A percentile compares a stretch with the other conserved stretches of the same genome.
Evolutionary conservation across 2,113 vertebrate species (phyloP).

Genomic region (Psilopsiagon aurifrons): DNA sequence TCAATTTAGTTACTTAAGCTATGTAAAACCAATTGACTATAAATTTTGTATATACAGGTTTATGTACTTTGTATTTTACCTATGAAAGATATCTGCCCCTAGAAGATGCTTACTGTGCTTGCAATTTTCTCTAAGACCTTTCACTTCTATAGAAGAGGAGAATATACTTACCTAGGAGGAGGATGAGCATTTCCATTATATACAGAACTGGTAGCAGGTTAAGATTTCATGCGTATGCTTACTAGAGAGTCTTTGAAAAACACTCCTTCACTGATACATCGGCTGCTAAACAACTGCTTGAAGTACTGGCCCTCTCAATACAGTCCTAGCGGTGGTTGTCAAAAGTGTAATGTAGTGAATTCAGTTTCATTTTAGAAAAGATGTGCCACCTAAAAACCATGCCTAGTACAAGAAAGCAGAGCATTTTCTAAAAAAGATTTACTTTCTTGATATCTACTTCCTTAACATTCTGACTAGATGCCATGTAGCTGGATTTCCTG

Average conservation of each 20-base stretch:
- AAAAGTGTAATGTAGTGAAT: not conserved
- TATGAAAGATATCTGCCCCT: not conserved
- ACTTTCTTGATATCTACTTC: not conserved
- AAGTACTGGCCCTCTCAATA: not conserved
- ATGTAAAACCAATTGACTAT: not conserved
- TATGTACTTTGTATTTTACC: not conserved
- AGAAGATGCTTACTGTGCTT: not conserved
- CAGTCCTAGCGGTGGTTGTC: not conserved
- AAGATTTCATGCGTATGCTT: not conserved
- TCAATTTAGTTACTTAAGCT: not conserved
- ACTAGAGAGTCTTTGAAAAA: not conserved
- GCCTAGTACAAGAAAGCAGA: not conserved
- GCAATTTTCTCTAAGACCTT: not conserved
- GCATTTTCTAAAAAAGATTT: not conserved
- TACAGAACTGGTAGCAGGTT: not conserved
- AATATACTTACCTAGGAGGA: not conserved
- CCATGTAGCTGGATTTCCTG: not conserved
- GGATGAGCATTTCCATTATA: not conserved
- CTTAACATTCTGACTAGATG: not conserved
- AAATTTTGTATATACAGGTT: not conserved
- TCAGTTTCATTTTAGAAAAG: not conserved
- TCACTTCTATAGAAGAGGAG: not conserved
- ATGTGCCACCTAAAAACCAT: not conserved
- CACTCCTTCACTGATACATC: not conserved
- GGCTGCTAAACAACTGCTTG: not conserved